Evolutionary conservation across 2,113 vertebrate genomes (phyloP), one percentile per base, ranked within the genome.

Genomic region (Chaetorhynchus papuensis): DNA sequence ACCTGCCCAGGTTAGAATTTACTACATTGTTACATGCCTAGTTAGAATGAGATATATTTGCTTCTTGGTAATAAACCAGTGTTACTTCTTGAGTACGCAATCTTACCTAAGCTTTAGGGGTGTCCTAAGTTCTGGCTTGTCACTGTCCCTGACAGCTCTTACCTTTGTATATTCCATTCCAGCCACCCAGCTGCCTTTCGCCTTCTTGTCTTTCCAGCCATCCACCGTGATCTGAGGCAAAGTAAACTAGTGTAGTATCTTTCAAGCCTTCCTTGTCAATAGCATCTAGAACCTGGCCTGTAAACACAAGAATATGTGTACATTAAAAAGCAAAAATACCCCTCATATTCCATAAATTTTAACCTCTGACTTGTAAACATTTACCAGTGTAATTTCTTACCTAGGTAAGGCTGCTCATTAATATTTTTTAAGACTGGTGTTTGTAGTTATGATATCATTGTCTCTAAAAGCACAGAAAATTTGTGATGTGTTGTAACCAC

Each of bases 201-300:
- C 75, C 93, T 57, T 94, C 53, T 23, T 76, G 92, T 30, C 97
- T 97, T 93, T 99, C 99, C 24, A 99, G 85, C 86, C 98, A 98
- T 41, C 98, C 99, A 8, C 99, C 99, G 3, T 99, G 98, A 83
- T 99, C 99, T 8, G 99, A 99, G 1, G 99, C 96, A 88, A 99
- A 99, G 80, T 99, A 99, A 86, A 98, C 95, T 0, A 99, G 80
- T 2, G 99, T 99, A 30, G 93, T 97, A 56, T 97, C 97, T 64
- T 96, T 91, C 42, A 99, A 96, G 11, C 98, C 98, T 61, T 98
- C 94, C 9, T 96, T 97, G 61, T 99, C 98, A 71, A 99, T 89
- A 1, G 76, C 92, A 10, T 98, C 94, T 14, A 98, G 96, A 77
- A 99, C 96, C 80, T 97, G 88, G n/a, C 99, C 99, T 99, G 71